These are phyloP conservation scores for Zapornia atra DNA, from an alignment of 2,113 vertebrate species.

Conservation along the genomic window DNA sequence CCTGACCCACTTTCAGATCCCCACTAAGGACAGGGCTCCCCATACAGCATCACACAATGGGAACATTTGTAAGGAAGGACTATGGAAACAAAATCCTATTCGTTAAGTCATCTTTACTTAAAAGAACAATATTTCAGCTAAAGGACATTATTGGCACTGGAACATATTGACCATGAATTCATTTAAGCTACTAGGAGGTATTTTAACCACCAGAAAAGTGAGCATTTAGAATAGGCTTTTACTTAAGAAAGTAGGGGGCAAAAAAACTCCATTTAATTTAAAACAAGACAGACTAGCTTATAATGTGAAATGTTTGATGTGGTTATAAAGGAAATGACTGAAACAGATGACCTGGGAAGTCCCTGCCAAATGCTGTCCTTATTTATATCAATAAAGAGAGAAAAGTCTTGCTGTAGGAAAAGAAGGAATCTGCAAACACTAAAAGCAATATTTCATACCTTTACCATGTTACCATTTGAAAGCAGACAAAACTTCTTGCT, in stretches of 20 bases:
- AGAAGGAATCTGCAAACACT: constrained; percentile 43
- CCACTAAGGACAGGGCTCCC: neutral
- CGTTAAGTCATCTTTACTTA: neutral
- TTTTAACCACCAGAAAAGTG: neutral
- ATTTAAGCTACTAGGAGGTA: neutral
- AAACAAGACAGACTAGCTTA: neutral
- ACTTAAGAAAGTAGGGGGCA: neutral
- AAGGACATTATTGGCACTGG: neutral
- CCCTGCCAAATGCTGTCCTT: neutral
- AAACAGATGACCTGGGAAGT: neutral
- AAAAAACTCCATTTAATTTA: neutral
- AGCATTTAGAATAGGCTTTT: neutral
- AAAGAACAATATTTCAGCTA: neutral
- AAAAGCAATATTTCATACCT: constrained; percentile 48
- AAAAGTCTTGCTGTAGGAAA: neutral
- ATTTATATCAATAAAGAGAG: neutral
- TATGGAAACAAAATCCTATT: neutral
- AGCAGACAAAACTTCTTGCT: constrained; percentile 56
- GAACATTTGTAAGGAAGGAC: neutral
- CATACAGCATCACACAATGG: neutral
- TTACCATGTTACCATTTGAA: constrained; percentile 53
- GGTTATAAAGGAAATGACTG: neutral
- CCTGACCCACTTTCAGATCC: neutral
- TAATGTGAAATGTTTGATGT: neutral
- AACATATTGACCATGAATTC: constrained; percentile 4